Evolutionary conservation across 1,140 invertebrate species (phyloP), one percentile per base, ranked within the genome.

Genomic region (Trichogramma pretiosum): DNA sequence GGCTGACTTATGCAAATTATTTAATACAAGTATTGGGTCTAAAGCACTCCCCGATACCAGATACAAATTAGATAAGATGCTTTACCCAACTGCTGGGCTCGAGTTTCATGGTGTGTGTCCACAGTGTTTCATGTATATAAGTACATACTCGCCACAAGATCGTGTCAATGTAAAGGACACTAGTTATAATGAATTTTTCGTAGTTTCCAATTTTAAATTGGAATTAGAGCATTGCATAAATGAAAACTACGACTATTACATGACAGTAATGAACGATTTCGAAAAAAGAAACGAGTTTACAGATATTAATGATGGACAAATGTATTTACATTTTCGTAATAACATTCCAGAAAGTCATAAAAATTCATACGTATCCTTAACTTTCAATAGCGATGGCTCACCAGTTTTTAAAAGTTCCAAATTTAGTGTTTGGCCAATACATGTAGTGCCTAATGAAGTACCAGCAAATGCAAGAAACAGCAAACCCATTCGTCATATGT

Each of bases 71-170:
- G 50, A 55, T 39, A 45, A 49, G 22, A 19, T 57, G 13, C 53
- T 57, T 32, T 48, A 53, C 39, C 33, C 50, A 5, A 13, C 13
- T 8, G 35, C 41, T 14, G 33, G 41, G 5, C 21, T 49, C 9
- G 33, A 22, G 26, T 57, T 45, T 41, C 56, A 57, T 41, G 53
- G 48, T 5, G 35, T 53, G 8, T 57, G 56, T 36, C 23, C 41
- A 8, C 10, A 34, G 5, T 54, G 55, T 30, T 37, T 30, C n/a
- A 28, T 10, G n/a, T 45, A 48, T n/a, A 28, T 43, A 16, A n/a
- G 30, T 10, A 35, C 34, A 37, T 49, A 22, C 41, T 24, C 41
- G 3, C 18, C 32, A 10, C 17, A 37, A 11, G 21, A 24, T 9
- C 16, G 38, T n/a, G 21, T 55, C 30, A 35, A 55, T 32, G 18